These are phyloP conservation scores for Adelphocoris suturalis DNA, from an alignment of 2,888 invertebrate species.

Conservation along the genomic window DNA sequence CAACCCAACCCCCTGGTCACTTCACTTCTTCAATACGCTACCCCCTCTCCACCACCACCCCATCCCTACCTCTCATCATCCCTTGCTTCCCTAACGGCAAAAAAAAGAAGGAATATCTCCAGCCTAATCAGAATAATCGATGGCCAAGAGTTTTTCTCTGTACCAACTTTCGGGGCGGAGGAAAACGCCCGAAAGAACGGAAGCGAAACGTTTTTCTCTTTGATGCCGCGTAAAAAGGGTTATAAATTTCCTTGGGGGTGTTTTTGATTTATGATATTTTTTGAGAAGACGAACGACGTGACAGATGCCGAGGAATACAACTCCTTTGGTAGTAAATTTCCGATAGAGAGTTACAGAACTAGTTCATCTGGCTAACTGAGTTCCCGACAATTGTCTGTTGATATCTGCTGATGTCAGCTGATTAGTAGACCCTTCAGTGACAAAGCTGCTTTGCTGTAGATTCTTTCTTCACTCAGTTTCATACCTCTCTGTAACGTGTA, in stretches of 20 bases:
- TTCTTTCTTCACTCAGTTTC: too few species aligned
- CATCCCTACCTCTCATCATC: not conserved
- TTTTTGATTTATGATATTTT: not conserved
- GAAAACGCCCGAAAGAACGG: not conserved
- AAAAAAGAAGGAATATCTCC: conserved; percentile 13
- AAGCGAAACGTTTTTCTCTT: not conserved
- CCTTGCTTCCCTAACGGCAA: not conserved
- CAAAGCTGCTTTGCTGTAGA: too few species aligned
- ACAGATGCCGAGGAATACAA: too few species aligned
- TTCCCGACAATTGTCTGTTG: too few species aligned
- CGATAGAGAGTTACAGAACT: too few species aligned
- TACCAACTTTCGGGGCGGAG: not conserved
- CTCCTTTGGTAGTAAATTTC: not conserved
- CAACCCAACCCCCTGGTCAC: conserved; percentile 51
- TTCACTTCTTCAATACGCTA: conserved; percentile 55
- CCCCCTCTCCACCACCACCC: not conserved
- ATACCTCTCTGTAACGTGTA: too few species aligned
- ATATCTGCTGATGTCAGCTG: too few species aligned
- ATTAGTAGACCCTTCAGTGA: too few species aligned
- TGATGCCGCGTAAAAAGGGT: not conserved
- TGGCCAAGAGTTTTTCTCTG: conserved; percentile 32
- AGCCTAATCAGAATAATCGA: conserved; percentile 59
- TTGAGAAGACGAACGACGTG: not conserved
- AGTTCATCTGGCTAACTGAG: too few species aligned
- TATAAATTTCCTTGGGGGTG: not conserved